Percentiles rank a stretch among this genome's conserved stretches.
phyloP scores from a whole-genome alignment of 2,888 invertebrate species.

The Cheilosia variabilis region DNA sequence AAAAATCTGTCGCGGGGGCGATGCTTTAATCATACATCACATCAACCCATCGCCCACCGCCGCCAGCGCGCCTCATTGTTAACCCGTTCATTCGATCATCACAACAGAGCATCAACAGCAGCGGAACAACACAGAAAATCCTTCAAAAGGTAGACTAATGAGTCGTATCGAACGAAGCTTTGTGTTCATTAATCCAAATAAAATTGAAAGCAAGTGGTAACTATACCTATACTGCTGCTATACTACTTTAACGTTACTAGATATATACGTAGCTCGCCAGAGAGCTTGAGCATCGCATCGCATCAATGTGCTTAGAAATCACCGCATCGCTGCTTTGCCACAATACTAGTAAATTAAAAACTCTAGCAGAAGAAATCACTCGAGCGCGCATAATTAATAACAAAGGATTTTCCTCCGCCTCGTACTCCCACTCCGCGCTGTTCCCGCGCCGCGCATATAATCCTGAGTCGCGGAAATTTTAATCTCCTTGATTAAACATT shows the following conservation, averaged over 20 bases:
- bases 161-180: conserved; percentile 75
- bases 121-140: conserved; percentile 63
- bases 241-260: conserved; percentile 10
- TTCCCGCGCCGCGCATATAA: conserved; percentile 52
- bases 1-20: conserved; percentile 28
- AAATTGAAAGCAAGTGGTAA: conserved; percentile 75
- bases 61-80: neutral
- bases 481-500: conserved; percentile 76
- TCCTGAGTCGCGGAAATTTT: conserved; percentile 75
- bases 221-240: conserved; percentile 23
- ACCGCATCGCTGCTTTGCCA: conserved; percentile 60
- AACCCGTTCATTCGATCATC: conserved; percentile 69
- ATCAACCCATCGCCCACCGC: conserved; percentile 25
- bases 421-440: neutral
- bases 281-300: neutral
- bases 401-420: conserved; percentile 63
- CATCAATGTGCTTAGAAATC: conserved; percentile 68
- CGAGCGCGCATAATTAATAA: conserved; percentile 75
- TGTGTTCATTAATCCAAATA: conserved; percentile 76
- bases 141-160: conserved; percentile 75
- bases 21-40: conserved; percentile 65
- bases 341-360: conserved; percentile 56
- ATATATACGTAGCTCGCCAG: too few species aligned
- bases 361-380: conserved; percentile 74
- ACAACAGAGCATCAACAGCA: conserved; percentile 20